Base-by-base conservation (phyloP, 2,113 vertebrate species). In the Phylloscopus whistleri region DNA sequence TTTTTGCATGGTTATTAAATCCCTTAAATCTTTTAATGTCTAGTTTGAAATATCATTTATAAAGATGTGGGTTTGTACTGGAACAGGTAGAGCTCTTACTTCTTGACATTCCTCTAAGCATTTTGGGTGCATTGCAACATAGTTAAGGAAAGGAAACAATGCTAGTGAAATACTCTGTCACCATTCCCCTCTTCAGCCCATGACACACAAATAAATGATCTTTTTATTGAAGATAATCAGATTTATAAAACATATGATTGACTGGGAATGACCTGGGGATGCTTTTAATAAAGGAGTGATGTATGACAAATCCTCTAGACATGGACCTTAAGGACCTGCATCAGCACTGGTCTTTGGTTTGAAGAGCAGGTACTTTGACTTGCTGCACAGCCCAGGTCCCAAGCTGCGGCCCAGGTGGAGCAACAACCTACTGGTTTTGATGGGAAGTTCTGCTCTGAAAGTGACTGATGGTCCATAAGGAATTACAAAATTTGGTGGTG, bases 381-480 rank as follows among this genome's bases (percentile, higher is more conserved):
- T 63, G 21, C 35, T 79, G 17, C 2, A 8, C 53, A 22, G 31
- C 26, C n/a, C 21, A 11, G 37, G 51, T 69, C 33, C 62, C 27
- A 46, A 1, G 27, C 35, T 41, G n/a, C 0, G 0, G 7, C 52
- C 31, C 48, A 37, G 19, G 8, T 48, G n/a, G 58, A 85, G 11
- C 20, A 72, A 3, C 8, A 58, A 1, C 11, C 4, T 5, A 4
- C 24, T 73, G 64, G 10, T 81, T 80, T 33, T 59, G 58, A 4
- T 23, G 43, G 19, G 9, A 33, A 26, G 12, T 18, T 95, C n/a
- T 62, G 24, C 46, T 66, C 39, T 67, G 43, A 41, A 80, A 43
- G 52, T 55, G 39, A 3, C 35, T 75, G 23, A 19, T 4, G 4
- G 5, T 51, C 39, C 1, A 0, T 37, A 39, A 67, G 27, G 20